phyloP scores from a whole-genome alignment of 2,113 vertebrate species.

The Pterocles gutturalis region DNA sequence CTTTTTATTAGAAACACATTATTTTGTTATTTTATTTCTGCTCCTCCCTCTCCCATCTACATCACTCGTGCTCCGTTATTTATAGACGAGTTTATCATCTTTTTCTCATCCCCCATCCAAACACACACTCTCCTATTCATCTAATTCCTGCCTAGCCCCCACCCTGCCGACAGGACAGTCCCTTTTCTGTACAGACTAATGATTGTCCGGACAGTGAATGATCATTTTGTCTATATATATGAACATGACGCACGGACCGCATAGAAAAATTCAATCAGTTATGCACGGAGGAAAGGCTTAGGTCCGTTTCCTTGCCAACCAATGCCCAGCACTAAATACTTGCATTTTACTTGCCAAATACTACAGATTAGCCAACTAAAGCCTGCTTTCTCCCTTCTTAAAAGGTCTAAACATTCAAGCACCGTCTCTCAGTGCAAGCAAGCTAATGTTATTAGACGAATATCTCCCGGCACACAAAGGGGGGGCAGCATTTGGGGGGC shows the following conservation, averaged over 20 bases:
- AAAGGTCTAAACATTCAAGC: constrained; percentile 78
- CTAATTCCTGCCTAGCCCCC: neutral
- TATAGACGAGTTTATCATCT: neutral
- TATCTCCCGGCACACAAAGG: constrained; percentile 71
- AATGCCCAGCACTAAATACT: constrained; percentile 79
- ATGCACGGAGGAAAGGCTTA: constrained; percentile 74
- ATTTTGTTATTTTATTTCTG: neutral
- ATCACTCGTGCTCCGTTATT: neutral
- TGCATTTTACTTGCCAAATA: constrained; percentile 80
- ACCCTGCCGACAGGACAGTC: neutral
- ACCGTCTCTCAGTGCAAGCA: constrained; percentile 66
- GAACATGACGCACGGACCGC: constrained; percentile 72
- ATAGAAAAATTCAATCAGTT: constrained; percentile 79
- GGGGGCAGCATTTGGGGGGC: constrained; percentile 42
- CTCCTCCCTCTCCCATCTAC: neutral
- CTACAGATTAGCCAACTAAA: constrained; percentile 72
- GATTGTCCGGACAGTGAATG: constrained; percentile 61
- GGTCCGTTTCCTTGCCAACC: constrained; percentile 86
- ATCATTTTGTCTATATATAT: constrained; percentile 68
- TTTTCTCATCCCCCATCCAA: neutral
- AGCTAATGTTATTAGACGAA: constrained; percentile 81
- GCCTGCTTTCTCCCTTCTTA: constrained; percentile 72
- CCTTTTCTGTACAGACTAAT: constrained; percentile 5
- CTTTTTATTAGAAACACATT: neutral
- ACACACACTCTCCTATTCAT: neutral